These are phyloP conservation scores for Trachelus tabidus DNA, from an alignment of 2,888 invertebrate species.

Conservation along the genomic window DNA sequence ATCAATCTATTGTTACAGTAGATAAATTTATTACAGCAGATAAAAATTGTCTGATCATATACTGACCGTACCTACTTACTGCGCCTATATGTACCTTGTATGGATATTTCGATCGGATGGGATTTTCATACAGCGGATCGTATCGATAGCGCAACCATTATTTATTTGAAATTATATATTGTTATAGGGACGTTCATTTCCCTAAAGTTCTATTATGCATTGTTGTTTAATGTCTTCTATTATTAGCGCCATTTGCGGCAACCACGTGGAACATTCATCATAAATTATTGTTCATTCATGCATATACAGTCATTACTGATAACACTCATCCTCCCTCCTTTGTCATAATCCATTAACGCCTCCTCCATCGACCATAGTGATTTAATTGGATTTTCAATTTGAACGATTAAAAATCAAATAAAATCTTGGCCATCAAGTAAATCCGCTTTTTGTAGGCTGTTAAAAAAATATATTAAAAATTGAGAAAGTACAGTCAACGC, in stretches of 20 bases:
- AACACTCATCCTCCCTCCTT: background rate
- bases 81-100: background rate
- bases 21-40: background rate
- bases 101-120: background rate
- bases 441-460: background rate
- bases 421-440: background rate
- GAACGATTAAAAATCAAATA: background rate
- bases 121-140: background rate
- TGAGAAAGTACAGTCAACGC: background rate
- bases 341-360: background rate
- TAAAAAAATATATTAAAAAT: background rate
- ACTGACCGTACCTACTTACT: background rate
- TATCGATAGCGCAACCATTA: background rate
- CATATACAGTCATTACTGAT: background rate
- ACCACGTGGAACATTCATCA: background rate
- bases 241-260: background rate
- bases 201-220: background rate
- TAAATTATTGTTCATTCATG: background rate
- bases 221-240: background rate
- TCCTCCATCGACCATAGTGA: background rate
- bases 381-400: background rate
- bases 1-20: background rate
- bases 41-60: background rate
- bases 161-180: background rate
- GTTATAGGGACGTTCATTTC: background rate